A percentile compares a stretch with the other conserved stretches of the same genome.
Conservation (phyloP, 1,140 invertebrate genomes). For the Rhynchophorus ferrugineus region DNA sequence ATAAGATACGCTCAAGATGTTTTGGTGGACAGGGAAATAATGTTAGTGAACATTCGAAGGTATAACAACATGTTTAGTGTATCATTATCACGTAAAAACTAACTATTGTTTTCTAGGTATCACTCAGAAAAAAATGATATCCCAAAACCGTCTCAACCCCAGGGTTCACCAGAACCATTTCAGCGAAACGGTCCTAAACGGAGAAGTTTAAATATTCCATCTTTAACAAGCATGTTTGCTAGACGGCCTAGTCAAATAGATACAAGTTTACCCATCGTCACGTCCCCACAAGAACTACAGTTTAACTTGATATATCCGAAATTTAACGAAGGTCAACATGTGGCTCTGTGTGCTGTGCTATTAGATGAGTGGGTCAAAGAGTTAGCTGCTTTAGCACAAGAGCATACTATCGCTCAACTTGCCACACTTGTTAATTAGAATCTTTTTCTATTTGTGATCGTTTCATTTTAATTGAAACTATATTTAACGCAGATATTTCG, state of each 20-base stretch:
- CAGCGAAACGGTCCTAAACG: constrained; percentile 57
- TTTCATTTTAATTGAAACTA: not conserved
- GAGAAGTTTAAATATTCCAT: constrained; percentile 59
- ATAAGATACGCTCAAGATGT: constrained; percentile 67
- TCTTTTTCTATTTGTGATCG: not conserved
- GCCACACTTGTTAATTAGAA: constrained; percentile 33
- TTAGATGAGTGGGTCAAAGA: constrained; percentile 92
- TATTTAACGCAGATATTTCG: not conserved
- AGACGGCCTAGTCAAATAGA: constrained; percentile 44
- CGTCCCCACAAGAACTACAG: constrained; percentile 26
- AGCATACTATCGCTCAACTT: constrained; percentile 65
- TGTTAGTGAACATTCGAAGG: constrained; percentile 58
- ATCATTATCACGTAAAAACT: no score
- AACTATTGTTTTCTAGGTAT: constrained; percentile 30
- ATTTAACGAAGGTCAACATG: constrained; percentile 44
- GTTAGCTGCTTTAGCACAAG: constrained; percentile 82
- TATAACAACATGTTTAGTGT: constrained; percentile 5
- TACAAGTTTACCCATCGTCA: constrained; percentile 26
- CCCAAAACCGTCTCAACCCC: constrained; percentile 8
- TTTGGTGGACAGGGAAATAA: constrained; percentile 68
- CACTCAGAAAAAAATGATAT: constrained; percentile 33
- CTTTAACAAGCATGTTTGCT: constrained; percentile 62
- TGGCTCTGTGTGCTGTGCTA: constrained; percentile 77
- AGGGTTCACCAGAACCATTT: constrained; percentile 43
- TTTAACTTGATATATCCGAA: constrained; percentile 33